Evolutionary conservation across 2,113 vertebrate genomes (phyloP).

Genomic region (Coreoperca whiteheadi): DNA sequence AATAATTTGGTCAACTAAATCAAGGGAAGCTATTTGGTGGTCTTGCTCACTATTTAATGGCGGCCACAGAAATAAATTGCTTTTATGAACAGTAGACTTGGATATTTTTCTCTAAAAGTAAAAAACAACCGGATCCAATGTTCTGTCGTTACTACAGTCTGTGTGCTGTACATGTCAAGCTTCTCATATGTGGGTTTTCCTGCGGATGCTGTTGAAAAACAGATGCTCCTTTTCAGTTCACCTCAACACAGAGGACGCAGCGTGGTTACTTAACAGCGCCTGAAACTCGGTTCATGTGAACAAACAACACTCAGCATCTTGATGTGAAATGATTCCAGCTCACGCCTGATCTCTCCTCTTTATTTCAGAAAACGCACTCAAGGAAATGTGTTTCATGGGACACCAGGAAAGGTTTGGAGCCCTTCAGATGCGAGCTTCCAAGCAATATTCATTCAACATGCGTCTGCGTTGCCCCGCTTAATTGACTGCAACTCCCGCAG

Average conservation of each 20-base stretch:
- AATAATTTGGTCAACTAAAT: not conserved
- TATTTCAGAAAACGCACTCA: constrained; percentile 64
- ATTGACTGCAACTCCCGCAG: accelerated
- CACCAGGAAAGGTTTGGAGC: constrained; percentile 73
- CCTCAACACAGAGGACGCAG: no score
- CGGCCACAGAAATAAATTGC: not conserved
- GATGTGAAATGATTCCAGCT: constrained; percentile 1
- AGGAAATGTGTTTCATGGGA: constrained; percentile 84
- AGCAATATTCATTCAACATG: not conserved
- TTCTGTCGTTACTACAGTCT: not conserved
- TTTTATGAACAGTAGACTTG: not conserved
- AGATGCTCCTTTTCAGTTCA: not conserved
- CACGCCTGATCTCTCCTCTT: not conserved
- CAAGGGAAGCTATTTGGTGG: not conserved
- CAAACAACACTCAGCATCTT: no score
- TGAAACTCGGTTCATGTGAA: no score
- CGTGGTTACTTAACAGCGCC: no score
- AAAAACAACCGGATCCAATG: not conserved
- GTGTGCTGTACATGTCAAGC: not conserved
- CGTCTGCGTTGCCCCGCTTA: no score
- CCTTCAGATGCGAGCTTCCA: not conserved
- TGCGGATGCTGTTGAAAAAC: not conserved
- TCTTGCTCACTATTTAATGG: not conserved
- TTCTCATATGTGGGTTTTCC: constrained; percentile 10
- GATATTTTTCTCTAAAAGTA: not conserved